Conservation (phyloP, 2,113 vertebrate species). For the Hiodon alosoides region DNA sequence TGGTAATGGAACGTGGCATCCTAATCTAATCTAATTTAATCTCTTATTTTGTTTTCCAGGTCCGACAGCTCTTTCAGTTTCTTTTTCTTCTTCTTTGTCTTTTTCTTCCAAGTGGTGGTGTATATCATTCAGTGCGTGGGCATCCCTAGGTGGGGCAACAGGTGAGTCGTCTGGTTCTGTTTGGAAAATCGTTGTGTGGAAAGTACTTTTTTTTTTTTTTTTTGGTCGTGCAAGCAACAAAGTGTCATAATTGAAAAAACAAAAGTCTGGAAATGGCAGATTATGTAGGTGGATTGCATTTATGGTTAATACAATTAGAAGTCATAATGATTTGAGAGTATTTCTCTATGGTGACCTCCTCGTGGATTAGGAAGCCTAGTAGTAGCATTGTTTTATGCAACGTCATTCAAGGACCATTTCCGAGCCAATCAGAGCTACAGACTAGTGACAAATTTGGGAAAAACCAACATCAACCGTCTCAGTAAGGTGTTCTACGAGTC, state of each 20-base stretch:
- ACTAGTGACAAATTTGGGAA: too few relatives aligned
- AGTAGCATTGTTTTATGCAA: too few relatives aligned
- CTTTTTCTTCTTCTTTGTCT: constrained; percentile 96
- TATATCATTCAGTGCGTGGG: constrained; percentile 89
- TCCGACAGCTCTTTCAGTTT: constrained; percentile 98
- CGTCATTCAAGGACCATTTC: too few relatives aligned
- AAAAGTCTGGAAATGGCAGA: too few relatives aligned
- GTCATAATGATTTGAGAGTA: too few relatives aligned
- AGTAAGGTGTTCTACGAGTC: too few relatives aligned
- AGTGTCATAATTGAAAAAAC: not conserved
- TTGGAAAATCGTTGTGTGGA: not conserved
- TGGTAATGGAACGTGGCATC: too few relatives aligned
- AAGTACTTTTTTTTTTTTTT: not conserved
- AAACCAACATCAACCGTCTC: too few relatives aligned
- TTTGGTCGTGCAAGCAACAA: not conserved
- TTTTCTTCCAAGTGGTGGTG: constrained; percentile 90
- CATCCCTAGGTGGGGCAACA: constrained; percentile 86
- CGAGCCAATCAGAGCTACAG: too few relatives aligned
- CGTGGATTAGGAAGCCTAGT: too few relatives aligned
- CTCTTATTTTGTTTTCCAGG: constrained; percentile 53
- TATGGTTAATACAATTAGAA: not conserved
- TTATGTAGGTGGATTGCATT: not conserved
- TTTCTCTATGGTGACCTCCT: too few relatives aligned
- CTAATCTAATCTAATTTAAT: not conserved
- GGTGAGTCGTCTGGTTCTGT: constrained; percentile 61